These are phyloP conservation scores for Suillia variegata DNA, from an alignment of 2,888 invertebrate genomes.

Conservation along the genomic window DNA sequence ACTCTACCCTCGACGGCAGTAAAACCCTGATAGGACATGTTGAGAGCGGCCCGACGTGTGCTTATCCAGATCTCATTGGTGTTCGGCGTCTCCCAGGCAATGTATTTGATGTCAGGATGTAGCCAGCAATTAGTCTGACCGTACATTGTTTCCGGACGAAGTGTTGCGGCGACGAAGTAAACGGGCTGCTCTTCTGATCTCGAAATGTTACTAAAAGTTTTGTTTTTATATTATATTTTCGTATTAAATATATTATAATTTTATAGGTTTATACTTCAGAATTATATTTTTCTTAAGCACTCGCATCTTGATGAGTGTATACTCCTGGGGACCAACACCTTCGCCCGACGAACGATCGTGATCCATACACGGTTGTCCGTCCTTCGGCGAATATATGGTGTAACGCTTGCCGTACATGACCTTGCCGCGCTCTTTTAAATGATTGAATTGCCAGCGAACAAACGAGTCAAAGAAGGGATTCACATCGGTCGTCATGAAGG, in stretches of 20 bases:
- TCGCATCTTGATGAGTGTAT: slow-evolving; percentile 94
- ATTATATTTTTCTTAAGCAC: slow-evolving; percentile 66
- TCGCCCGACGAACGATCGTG: slow-evolving; percentile 96
- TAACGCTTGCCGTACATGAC: slow-evolving; percentile 96
- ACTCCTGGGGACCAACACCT: slow-evolving; percentile 98
- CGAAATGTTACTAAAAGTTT: background rate
- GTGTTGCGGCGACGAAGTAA: slow-evolving; percentile 88
- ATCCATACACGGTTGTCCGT: slow-evolving; percentile 99
- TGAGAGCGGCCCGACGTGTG: slow-evolving; percentile 86
- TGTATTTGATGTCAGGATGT: slow-evolving; percentile 91
- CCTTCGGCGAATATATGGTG: slow-evolving; percentile 94
- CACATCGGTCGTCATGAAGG: slow-evolving; percentile 97
- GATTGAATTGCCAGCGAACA: slow-evolving; percentile 93
- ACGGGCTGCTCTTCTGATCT: slow-evolving; percentile 49
- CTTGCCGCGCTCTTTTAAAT: slow-evolving; percentile 83
- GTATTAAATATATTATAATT: background rate
- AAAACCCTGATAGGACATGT: slow-evolving; percentile 95
- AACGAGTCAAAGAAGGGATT: slow-evolving; percentile 99
- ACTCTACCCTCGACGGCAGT: slow-evolving; percentile 80
- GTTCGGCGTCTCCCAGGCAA: slow-evolving; percentile 77
- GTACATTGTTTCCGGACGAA: slow-evolving; percentile 99
- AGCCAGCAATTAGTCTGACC: slow-evolving; percentile 99
- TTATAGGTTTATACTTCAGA: slow-evolving; percentile 65
- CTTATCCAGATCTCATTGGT: slow-evolving; percentile 82
- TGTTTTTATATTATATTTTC: background rate